Base-by-base conservation (phyloP, 2,113 vertebrate species). In the Strix aluco region DNA sequence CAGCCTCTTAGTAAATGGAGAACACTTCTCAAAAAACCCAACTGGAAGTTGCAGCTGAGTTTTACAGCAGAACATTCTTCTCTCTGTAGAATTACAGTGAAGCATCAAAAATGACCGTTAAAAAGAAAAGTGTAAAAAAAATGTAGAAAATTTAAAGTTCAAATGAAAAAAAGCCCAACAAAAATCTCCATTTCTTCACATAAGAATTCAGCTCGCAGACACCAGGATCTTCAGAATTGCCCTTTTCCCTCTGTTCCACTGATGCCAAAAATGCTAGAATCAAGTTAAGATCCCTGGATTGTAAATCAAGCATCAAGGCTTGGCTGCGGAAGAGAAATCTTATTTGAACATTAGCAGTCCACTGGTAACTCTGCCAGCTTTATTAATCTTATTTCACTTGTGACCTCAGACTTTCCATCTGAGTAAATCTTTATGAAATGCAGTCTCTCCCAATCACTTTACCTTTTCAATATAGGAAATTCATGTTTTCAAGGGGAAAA, bases 371-470 rank as follows among this genome's bases (percentile, higher is more conserved):
- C 90, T 92, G 87, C 96, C 90, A 96, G 84, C 49, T 54, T 97
- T 96, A 89, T 90, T 98, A 90, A 97, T 97, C 98, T 95, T 93
- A 96, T 96, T 98, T 97, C 91, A 95, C 91, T 96, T 88, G 62
- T 97, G 94, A 97, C 97, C 96, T 97, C 95, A 97, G 94, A 97
- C 81, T 97, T 97, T 96, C 90, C 93, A 85, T 97, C 78, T 85
- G 90, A 93, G 88, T 97, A 97, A 97, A 93, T 97, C 81, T 90
- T 94, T 86, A 88, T 96, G 91, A 96, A 96, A 51, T 86, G 16
- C 83, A 90, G 90, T 67, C 87, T 66, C 61, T 96, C 97, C 72
- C 87, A 83, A 10, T 96, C 5, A 0, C 92, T 78, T 79, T 94
- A 86, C 96, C 74, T 52, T 94, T 95, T 69, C 89, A 92, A 62